Base-by-base conservation (phyloP, 1,140 invertebrate genomes). In the Cydia amplana region DNA sequence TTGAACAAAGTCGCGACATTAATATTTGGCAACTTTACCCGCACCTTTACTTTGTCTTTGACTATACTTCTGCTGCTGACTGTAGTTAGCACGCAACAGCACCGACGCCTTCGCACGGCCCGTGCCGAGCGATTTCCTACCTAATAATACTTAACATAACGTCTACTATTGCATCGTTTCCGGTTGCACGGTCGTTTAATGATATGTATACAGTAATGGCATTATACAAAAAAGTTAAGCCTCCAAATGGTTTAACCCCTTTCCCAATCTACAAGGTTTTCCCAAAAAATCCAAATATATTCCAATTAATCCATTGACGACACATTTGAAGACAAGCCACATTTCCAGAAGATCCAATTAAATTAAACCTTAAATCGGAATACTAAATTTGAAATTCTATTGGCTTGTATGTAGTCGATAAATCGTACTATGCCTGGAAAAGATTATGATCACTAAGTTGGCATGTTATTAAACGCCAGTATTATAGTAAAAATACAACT, bases 111-210 rank as follows among this genome's bases (percentile, higher is more conserved):
- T 16, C 64, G 25, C 28, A 67, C 64, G 28, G 25, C 25, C 25
- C 4, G 64, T n/a, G 28, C 25, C 23, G 28, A 28, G 64, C 25
- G 64, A 16, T 32, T 67, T 12, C 25, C 25, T 67, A 67, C 64
- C 64, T 67, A 67, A 67, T 67, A 67, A 67, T 67, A 67, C 64
- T 67, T 67, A 67, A 67, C 55, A 60, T 23, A 60, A 60, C 16
- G 55, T 23, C 55, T 60, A 60, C 55, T 60, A 60, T 60, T 60
- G 55, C 55, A 60, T 60, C 20, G 20, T n/a, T 60, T 60, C 55
- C 55, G 55, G 55, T 60, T 18, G 51, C 55, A 23, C 55, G 55
- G 55, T 23, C 18, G 18, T 60, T 23, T 23, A 60, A 60, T 60
- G 55, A 60, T 23, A 60, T 60, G 55, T 60, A 60, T 10, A 60